These are phyloP conservation scores for Cotesia chilonis DNA, from an alignment of 1,140 invertebrate species.

Conservation along the genomic window DNA sequence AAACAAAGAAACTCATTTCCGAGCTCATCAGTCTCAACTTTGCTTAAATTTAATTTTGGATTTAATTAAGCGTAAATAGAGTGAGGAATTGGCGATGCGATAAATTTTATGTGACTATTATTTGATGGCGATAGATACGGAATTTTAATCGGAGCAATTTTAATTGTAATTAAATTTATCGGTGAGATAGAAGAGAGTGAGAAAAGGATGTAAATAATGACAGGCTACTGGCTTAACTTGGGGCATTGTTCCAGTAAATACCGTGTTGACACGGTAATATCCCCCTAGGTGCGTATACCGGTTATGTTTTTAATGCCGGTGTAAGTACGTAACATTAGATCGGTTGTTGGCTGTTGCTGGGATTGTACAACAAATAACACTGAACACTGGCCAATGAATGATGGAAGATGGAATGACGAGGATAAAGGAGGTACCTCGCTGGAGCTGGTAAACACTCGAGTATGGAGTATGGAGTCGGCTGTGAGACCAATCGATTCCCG, in stretches of 20 bases:
- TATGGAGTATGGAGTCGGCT: not conserved
- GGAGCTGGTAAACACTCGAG: no score
- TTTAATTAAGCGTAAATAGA: no score
- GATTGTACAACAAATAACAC: not conserved
- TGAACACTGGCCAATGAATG: no score
- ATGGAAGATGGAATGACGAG: not conserved
- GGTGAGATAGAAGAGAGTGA: not conserved
- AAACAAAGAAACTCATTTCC: not conserved
- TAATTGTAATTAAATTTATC: no score
- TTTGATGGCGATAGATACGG: no score
- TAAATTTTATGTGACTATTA: no score
- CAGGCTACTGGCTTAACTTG: slow-evolving; percentile 4
- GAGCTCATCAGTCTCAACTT: no score
- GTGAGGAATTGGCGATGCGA: no score
- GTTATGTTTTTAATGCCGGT: slow-evolving; percentile 18
- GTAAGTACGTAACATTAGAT: not conserved
- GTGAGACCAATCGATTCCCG: slow-evolving; percentile 23
- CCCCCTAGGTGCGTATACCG: slow-evolving; percentile 21
- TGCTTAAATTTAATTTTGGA: no score
- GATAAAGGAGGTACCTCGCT: no score
- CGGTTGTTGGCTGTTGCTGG: not conserved
- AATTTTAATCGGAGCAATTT: no score
- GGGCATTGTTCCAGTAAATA: slow-evolving; percentile 27
- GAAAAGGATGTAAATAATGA: slow-evolving; percentile 17
- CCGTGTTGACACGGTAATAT: slow-evolving; percentile 29